Evolutionary conservation across 2,888 invertebrate genomes (phyloP).

Genomic region (Pammene fasciana): DNA sequence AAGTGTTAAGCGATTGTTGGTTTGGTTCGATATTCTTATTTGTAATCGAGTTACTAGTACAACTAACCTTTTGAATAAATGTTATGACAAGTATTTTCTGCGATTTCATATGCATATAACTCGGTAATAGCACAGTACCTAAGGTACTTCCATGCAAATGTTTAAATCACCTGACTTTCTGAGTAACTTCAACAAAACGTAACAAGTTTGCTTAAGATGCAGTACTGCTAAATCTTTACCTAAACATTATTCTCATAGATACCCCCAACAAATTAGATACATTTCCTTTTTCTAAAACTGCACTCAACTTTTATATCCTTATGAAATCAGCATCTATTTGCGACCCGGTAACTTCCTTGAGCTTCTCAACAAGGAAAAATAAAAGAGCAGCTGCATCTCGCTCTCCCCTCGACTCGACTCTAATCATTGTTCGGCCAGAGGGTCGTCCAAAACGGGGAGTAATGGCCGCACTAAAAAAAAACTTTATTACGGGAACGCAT

Average conservation of each 20-base stretch:
- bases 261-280: neutral
- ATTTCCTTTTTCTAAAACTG: conserved; percentile 13
- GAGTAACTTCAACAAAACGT: no score
- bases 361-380: conserved; percentile 58
- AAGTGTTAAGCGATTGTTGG: neutral
- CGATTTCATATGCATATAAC: no score
- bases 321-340: conserved; percentile 56
- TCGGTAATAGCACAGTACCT: no score
- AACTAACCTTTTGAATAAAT: neutral
- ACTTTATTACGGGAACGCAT: conserved; percentile 64
- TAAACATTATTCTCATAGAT: neutral
- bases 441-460: conserved; percentile 77
- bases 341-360: conserved; percentile 63
- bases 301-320: conserved; percentile 25
- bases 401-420: conserved; percentile 59
- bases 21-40: neutral
- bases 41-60: neutral
- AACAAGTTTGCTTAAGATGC: no score
- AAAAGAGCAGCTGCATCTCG: conserved; percentile 80
- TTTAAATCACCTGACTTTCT: no score
- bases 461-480: conserved; percentile 70
- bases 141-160: no score
- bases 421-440: conserved; percentile 78
- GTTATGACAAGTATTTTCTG: no score
- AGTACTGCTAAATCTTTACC: no score